These are phyloP conservation scores for Ochotona princeps DNA, from an alignment of 2,113 vertebrate species.

Conservation along the genomic window DNA sequence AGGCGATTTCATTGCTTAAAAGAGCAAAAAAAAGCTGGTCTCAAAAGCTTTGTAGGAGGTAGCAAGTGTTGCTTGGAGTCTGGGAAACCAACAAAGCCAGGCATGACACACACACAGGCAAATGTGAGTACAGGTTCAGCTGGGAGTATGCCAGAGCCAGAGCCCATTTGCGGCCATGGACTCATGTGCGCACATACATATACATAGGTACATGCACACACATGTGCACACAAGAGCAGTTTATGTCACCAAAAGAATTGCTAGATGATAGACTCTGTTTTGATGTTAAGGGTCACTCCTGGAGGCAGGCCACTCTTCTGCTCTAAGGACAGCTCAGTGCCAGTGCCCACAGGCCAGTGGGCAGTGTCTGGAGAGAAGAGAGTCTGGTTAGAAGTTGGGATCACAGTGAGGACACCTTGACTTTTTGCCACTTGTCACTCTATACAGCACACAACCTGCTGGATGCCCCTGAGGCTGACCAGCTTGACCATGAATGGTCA, in stretches of 20 bases:
- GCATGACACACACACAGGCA: not conserved
- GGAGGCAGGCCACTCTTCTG: not conserved
- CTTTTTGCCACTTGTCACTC: not conserved
- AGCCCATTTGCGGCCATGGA: not conserved
- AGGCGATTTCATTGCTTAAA: slow-evolving; percentile 70
- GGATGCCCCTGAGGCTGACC: not conserved
- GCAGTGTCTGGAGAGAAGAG: not conserved
- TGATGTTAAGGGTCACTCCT: not conserved
- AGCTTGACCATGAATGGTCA: not conserved
- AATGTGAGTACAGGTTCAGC: not conserved
- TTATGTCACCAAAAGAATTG: not conserved
- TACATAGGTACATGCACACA: not conserved
- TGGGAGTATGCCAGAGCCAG: not conserved
- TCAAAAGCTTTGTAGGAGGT: slow-evolving; percentile 13
- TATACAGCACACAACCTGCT: not conserved
- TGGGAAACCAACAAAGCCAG: not conserved
- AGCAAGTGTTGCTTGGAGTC: slow-evolving; percentile 36
- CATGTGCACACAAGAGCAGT: not conserved
- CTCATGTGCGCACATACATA: not conserved
- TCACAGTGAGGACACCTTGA: not conserved
- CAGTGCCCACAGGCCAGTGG: not conserved
- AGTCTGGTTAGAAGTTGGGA: not conserved
- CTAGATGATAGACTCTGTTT: not conserved
- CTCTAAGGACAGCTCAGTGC: not conserved
- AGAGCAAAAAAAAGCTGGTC: slow-evolving; percentile 63